Conservation (phyloP, 2,888 invertebrate species). For the Sinodicranocentrus sp. region DNA sequence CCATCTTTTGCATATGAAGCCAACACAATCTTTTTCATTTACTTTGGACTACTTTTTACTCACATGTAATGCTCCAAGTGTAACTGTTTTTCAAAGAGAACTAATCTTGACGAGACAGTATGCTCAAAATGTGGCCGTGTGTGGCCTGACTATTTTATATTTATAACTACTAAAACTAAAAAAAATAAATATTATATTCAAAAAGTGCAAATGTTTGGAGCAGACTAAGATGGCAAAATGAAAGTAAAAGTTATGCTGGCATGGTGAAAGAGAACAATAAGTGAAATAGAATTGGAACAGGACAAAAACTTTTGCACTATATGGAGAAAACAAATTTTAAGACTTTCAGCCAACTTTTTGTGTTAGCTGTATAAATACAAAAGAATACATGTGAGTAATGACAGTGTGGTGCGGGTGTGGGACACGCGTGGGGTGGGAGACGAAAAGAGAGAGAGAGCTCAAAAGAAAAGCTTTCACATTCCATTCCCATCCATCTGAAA, state of each 20-base stretch:
- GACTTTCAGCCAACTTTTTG: conserved; percentile 30
- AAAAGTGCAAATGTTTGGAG: conserved; percentile 5
- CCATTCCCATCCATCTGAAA: conserved; percentile 12
- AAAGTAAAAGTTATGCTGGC: conserved; percentile 29
- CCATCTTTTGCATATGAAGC: background rate
- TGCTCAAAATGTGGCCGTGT: background rate
- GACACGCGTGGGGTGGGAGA: background rate
- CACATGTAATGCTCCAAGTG: background rate
- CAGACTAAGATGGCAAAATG: background rate
- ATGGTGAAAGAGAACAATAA: conserved; percentile 20
- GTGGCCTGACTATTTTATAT: background rate
- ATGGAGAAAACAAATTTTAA: conserved; percentile 39
- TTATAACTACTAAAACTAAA: background rate
- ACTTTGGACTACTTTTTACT: background rate
- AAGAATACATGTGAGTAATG: conserved; percentile 14
- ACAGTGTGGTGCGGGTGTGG: conserved; percentile 1
- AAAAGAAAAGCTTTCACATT: no score
- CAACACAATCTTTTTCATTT: background rate
- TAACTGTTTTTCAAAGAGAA: conserved; percentile 21
- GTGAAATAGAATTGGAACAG: conserved; percentile 44
- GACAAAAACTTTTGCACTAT: conserved; percentile 27
- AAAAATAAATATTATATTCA: background rate
- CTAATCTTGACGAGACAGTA: conserved; percentile 15
- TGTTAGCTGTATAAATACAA: conserved; percentile 9
- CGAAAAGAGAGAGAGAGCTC: no score